Evolutionary conservation across 2,797 vertebrate genomes (phyloP).

Genomic region (Oryzias dopingdopingensis): DNA sequence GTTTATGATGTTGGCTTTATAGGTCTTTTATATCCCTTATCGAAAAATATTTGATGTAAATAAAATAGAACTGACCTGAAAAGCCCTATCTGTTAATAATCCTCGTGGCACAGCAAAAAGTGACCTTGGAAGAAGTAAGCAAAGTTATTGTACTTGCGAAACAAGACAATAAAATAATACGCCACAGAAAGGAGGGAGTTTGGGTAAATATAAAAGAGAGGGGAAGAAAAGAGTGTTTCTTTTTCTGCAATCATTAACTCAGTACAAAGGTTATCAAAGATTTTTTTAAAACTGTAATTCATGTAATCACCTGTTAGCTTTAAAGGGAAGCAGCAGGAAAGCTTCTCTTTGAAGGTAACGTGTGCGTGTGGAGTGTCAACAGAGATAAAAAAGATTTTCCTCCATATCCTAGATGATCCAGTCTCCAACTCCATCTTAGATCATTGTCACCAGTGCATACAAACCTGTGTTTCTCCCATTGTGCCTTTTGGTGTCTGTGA

Average conservation of each 20-base stretch:
- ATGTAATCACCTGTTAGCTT: conserved; percentile 57
- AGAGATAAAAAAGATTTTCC: conserved; percentile 28
- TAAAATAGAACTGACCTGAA: conserved; percentile 87
- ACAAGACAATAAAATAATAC: conserved; percentile 85
- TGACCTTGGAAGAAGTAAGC: conserved; percentile 88
- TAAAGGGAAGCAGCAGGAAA: conserved; percentile 43
- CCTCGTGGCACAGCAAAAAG: conserved; percentile 75
- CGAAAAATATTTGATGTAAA: conserved; percentile 93
- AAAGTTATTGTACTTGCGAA: conserved; percentile 81
- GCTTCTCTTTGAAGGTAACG: conserved; percentile 25
- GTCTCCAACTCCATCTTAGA: conserved; percentile 39
- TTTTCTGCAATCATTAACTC: conserved; percentile 72
- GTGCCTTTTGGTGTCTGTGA: conserved; percentile 41
- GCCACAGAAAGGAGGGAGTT: conserved; percentile 73
- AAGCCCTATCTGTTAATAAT: conserved; percentile 87
- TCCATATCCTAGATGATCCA: conserved; percentile 32
- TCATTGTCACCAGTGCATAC: conserved; percentile 30
- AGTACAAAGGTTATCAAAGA: conserved; percentile 73
- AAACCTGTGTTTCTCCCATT: conserved; percentile 42
- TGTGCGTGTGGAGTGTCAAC: conserved; percentile 14
- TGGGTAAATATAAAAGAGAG: conserved; percentile 77
- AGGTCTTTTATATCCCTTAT: conserved; percentile 86
- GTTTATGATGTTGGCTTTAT: conserved; percentile 82
- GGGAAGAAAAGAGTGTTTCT: conserved; percentile 52
- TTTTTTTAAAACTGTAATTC: conserved; percentile 58